phyloP scores from a whole-genome alignment of 2,797 vertebrate genomes.

The Orientallactaga sibirica region DNA sequence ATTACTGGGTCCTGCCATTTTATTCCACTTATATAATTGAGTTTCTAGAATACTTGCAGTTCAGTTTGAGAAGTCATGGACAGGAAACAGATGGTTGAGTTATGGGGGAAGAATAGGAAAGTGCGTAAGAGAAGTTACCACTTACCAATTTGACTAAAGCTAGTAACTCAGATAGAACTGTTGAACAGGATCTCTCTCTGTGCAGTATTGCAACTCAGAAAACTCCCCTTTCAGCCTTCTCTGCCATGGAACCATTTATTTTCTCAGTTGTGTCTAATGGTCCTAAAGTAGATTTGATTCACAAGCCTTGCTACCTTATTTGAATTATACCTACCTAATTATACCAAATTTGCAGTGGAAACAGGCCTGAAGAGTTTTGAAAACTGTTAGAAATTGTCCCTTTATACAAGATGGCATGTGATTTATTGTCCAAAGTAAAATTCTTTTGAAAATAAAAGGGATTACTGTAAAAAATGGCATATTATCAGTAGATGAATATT shows the following conservation, averaged over 20 bases:
- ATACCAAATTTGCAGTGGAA: not conserved
- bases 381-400: not conserved
- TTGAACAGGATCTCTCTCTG: not conserved
- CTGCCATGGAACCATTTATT: not conserved
- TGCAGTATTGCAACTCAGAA: not conserved
- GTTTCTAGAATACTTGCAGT: slow-evolving; percentile 51
- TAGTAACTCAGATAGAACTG: not conserved
- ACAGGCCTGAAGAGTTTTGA: not conserved
- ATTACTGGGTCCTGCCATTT: slow-evolving; percentile 54
- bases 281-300: not conserved
- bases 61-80: slow-evolving; percentile 56
- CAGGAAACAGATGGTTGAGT: slow-evolving; percentile 73
- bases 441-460: slow-evolving; percentile 4
- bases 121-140: not conserved
- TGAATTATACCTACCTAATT: not conserved
- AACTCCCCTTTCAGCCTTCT: not conserved
- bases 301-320: not conserved
- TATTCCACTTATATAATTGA: slow-evolving; percentile 51
- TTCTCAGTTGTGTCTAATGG: slow-evolving; percentile 10
- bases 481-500: not conserved
- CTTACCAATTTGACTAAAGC: not conserved
- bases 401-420: not conserved
- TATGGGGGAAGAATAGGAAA: not conserved
- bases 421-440: slow-evolving; percentile 33
- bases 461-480: not conserved